phyloP scores from a whole-genome alignment of 2,113 vertebrate genomes.

The Leptocoma aspasia region DNA sequence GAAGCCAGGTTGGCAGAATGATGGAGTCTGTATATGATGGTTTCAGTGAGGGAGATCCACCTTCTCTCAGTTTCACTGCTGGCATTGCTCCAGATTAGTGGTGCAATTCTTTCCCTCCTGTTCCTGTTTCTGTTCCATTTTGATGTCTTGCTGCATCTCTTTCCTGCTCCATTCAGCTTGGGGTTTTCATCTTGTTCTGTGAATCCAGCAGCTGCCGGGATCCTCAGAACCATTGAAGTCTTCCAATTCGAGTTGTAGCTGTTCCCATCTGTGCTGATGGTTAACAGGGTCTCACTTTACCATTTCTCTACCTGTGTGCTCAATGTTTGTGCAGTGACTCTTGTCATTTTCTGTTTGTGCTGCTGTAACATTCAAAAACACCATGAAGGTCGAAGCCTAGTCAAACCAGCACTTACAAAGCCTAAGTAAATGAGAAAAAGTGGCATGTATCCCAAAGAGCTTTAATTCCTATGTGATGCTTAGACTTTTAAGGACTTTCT shows the following conservation, averaged over 20 bases:
- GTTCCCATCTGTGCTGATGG: background rate
- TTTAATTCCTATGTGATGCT: background rate
- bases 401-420: background rate
- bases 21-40: background rate
- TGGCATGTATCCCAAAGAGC: background rate
- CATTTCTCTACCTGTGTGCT: background rate
- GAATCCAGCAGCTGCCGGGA: background rate
- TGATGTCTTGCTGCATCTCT: background rate
- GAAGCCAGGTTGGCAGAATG: background rate
- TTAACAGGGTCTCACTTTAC: background rate
- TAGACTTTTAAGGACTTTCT: background rate
- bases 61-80: background rate
- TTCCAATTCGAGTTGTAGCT: rapidly evolving
- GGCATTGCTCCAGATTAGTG: background rate
- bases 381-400: background rate
- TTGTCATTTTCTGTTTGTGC: background rate
- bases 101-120: background rate
- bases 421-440: background rate
- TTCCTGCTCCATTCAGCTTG: background rate
- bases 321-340: background rate
- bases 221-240: background rate
- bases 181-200: background rate
- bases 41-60: background rate
- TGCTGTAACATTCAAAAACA: background rate
- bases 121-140: background rate